A percentile compares a stretch with the other conserved stretches of the same genome.
These are phyloP conservation scores for Drosophila falleni DNA, from an alignment of 2,888 invertebrate species.

Conservation along the genomic window DNA sequence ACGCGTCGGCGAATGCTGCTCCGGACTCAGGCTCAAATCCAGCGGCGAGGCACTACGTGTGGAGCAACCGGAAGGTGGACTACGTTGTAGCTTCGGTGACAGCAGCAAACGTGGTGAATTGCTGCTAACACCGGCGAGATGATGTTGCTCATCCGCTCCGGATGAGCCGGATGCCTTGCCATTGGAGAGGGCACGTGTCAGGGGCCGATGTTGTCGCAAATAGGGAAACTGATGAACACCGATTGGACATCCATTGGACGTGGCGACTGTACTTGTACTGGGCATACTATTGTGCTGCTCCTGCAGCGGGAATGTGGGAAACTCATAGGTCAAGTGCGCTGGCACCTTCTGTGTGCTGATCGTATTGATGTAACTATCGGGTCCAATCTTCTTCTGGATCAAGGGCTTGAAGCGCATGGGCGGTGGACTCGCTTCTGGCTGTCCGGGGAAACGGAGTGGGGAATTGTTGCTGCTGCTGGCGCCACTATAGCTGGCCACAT, in stretches of 20 bases:
- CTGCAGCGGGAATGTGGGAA: slow-evolving; percentile 82
- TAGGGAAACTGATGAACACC: slow-evolving; percentile 68
- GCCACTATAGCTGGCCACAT: slow-evolving; percentile 72
- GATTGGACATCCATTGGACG: slow-evolving; percentile 16
- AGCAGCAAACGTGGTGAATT: slow-evolving; percentile 78
- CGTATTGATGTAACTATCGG: slow-evolving; percentile 91
- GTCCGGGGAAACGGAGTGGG: slow-evolving; percentile 65
- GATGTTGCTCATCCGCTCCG: slow-evolving; percentile 43
- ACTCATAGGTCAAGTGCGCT: slow-evolving; percentile 83
- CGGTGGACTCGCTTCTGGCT: slow-evolving; percentile 62
- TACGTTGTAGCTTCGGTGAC: slow-evolving; percentile 81
- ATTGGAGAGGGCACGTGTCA: slow-evolving; percentile 89
- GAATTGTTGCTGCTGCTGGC: slow-evolving; percentile 77
- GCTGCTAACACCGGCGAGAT: slow-evolving; percentile 27
- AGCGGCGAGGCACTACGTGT: slow-evolving; percentile 85
- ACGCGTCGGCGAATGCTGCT: slow-evolving; percentile 70
- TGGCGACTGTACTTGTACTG: slow-evolving; percentile 5
- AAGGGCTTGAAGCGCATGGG: slow-evolving; percentile 87
- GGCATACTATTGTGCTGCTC: slow-evolving; percentile 44
- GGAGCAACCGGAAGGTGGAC: slow-evolving; percentile 85
- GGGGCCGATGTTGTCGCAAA: slow-evolving; percentile 88
- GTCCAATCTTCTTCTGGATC: slow-evolving; percentile 89
- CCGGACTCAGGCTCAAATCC: slow-evolving; percentile 80
- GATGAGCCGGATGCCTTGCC: slow-evolving; percentile 86
- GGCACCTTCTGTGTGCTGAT: slow-evolving; percentile 85